Conservation (phyloP, 2,888 invertebrate genomes). For the Drosophila peninsularis region DNA sequence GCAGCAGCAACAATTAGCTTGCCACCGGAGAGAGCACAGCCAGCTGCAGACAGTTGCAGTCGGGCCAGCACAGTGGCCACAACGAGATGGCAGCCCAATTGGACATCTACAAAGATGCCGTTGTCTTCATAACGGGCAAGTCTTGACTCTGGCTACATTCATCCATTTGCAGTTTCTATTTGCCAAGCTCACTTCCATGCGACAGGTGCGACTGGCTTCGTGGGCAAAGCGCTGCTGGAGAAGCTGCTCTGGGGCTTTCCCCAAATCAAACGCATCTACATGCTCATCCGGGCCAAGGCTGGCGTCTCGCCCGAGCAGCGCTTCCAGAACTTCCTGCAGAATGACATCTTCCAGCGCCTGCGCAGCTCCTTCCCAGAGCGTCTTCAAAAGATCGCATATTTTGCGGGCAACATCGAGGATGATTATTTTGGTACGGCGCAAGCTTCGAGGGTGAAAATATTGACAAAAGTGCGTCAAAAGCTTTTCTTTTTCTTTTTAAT, state of each 20-base stretch:
- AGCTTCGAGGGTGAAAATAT: conserved; percentile 30
- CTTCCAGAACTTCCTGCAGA: conserved; percentile 90
- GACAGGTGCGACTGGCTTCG: conserved; percentile 92
- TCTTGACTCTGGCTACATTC: not conserved
- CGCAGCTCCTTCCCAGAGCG: conserved; percentile 87
- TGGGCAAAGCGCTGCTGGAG: conserved; percentile 96
- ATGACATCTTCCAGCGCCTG: conserved; percentile 90
- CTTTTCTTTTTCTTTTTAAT: conserved; percentile 15
- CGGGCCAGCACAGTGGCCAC: conserved; percentile 53
- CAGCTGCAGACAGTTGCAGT: conserved; percentile 55
- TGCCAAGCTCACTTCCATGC: conserved; percentile 75
- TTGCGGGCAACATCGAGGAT: conserved; percentile 90
- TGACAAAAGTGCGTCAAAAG: conserved; percentile 1
- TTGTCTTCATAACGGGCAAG: conserved; percentile 82
- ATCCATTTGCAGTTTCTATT: not conserved
- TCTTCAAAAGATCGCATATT: conserved; percentile 88
- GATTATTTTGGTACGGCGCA: conserved; percentile 76
- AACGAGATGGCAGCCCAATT: conserved; percentile 34
- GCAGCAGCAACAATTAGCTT: conserved; percentile 35
- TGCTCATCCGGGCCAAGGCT: conserved; percentile 91
- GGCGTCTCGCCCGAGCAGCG: conserved; percentile 89
- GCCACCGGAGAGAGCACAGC: conserved; percentile 28
- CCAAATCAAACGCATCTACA: conserved; percentile 90
- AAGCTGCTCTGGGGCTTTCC: conserved; percentile 95
- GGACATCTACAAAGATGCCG: conserved; percentile 77